Conservation (phyloP, 2,797 vertebrate species). For the Arctocebus calabarensis region DNA sequence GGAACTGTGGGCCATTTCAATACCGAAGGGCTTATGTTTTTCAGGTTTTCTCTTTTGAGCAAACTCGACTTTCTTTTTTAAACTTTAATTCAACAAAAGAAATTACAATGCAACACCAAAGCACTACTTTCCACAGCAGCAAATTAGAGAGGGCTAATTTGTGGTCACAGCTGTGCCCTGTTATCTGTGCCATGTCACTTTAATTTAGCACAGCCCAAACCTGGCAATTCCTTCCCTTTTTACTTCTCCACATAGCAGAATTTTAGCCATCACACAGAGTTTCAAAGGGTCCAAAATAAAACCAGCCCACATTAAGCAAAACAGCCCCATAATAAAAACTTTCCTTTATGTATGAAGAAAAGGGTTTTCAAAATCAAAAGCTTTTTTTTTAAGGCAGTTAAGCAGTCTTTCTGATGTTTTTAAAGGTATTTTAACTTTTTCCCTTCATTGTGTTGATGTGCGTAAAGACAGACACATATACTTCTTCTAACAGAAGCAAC, state of each 20-base stretch:
- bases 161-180: conserved; percentile 80
- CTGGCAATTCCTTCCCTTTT: conserved; percentile 67
- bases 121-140: conserved; percentile 74
- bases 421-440: conserved; percentile 28
- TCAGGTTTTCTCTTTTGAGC: conserved; percentile 65
- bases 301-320: conserved; percentile 74
- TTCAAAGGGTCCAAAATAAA: conserved; percentile 74
- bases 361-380: conserved; percentile 51
- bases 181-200: conserved; percentile 82
- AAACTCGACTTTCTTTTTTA: conserved; percentile 77
- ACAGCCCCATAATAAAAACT: conserved; percentile 63
- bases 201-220: conserved; percentile 80
- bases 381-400: not conserved
- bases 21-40: not conserved
- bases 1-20: not conserved
- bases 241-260: conserved; percentile 73
- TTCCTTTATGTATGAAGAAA: conserved; percentile 51
- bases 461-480: not conserved
- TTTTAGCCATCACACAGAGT: conserved; percentile 56
- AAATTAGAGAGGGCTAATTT: conserved; percentile 85
- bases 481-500: not conserved
- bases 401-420: conserved; percentile 41
- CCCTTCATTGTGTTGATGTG: not conserved
- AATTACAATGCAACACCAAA: conserved; percentile 79
- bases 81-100: conserved; percentile 76